Conservation (phyloP, 2,888 invertebrate species). For the Dorcus parallelipipedus region DNA sequence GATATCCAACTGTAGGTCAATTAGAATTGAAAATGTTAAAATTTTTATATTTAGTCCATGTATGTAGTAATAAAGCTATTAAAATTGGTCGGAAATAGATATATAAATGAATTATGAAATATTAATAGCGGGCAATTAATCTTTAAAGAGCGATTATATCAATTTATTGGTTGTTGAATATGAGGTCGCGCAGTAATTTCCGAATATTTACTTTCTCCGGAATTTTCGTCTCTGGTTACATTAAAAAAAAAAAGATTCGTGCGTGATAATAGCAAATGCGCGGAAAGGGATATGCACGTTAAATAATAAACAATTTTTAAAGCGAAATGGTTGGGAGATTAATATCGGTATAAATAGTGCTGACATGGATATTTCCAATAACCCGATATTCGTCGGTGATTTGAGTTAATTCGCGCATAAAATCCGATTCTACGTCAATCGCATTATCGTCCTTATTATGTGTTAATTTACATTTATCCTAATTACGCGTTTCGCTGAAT, state of each 20-base stretch:
- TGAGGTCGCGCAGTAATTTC: too few species aligned
- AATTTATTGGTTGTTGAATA: too few species aligned
- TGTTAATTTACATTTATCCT: slow-evolving; percentile 19
- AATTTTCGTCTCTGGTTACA: too few species aligned
- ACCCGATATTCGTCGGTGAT: slow-evolving; percentile 40
- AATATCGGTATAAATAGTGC: slow-evolving; percentile 36
- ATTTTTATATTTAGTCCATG: too few species aligned
- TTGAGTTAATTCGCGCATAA: slow-evolving; percentile 40
- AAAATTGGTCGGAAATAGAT: too few species aligned
- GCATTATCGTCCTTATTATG: slow-evolving; percentile 17
- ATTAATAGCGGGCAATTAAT: too few species aligned
- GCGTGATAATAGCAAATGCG: background rate
- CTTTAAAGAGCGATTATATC: too few species aligned
- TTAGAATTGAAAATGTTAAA: too few species aligned
- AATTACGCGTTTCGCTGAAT: slow-evolving; percentile 7
- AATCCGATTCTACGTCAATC: slow-evolving; percentile 36
- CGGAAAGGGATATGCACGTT: background rate
- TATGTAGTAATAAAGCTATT: too few species aligned
- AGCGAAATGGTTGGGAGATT: slow-evolving; percentile 10
- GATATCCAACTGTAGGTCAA: too few species aligned
- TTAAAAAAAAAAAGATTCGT: background rate
- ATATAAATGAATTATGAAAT: too few species aligned
- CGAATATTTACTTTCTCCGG: too few species aligned
- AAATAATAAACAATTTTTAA: slow-evolving; percentile 2
- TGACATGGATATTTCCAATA: slow-evolving; percentile 43